Conservation (phyloP, 2,888 invertebrate genomes). For the Dilophus febrilis region DNA sequence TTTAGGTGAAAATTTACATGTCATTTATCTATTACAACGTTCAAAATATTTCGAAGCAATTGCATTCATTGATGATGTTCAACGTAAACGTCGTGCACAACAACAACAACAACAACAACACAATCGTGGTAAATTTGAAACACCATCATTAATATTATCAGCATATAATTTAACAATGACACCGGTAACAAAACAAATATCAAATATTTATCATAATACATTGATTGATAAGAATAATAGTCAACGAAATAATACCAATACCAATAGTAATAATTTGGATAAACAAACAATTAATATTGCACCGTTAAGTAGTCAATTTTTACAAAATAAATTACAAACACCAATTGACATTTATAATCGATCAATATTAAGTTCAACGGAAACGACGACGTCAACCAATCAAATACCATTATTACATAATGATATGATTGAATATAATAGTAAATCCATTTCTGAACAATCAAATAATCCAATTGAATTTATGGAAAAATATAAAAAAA, state of each 20-base stretch:
- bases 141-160: slow-evolving; percentile 20
- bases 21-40: slow-evolving; percentile 24
- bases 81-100: slow-evolving; percentile 2
- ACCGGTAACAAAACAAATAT: slow-evolving; percentile 21
- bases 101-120: background rate
- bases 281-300: too few relatives aligned
- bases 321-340: slow-evolving; percentile 6
- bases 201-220: slow-evolving; percentile 21
- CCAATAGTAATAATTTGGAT: slow-evolving; percentile 10
- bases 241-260: slow-evolving; percentile 11
- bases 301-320: slow-evolving; percentile 24
- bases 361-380: slow-evolving; percentile 16
- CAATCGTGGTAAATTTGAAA: slow-evolving; percentile 15
- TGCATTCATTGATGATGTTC: slow-evolving; percentile 21
- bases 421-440: background rate
- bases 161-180: slow-evolving; percentile 26
- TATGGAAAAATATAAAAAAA: too few relatives aligned
- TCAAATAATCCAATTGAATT: background rate
- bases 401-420: background rate
- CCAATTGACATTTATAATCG: slow-evolving; percentile 22
- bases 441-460: slow-evolving; percentile 1
- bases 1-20: slow-evolving; percentile 21
- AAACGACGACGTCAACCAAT: background rate
- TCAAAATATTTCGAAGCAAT: slow-evolving; percentile 28
- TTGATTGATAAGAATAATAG: slow-evolving; percentile 13